Evolutionary conservation across 1,140 invertebrate genomes (phyloP).

Genomic region (Palaemon carinicauda): DNA sequence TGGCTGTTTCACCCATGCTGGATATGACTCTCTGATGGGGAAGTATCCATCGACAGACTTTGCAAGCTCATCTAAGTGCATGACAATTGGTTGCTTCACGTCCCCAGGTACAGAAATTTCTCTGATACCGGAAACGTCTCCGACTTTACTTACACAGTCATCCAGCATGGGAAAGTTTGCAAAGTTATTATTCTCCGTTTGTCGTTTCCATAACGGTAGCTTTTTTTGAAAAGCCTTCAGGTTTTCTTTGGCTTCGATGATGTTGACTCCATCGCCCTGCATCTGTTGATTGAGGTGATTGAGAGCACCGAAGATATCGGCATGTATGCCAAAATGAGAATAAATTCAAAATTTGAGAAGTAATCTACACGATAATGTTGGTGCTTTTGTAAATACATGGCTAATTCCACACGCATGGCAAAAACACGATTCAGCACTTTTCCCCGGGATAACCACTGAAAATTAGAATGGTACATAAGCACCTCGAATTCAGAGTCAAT

Average conservation of each 20-base stretch:
- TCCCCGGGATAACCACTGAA: constrained; percentile 29
- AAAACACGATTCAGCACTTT: too few species aligned
- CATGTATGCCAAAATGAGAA: constrained; percentile 49
- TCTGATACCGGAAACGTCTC: constrained; percentile 41
- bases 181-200: too few species aligned
- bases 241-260: too few species aligned
- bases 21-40: background rate
- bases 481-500: constrained; percentile 40
- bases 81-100: constrained; percentile 38
- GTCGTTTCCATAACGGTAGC: too few species aligned
- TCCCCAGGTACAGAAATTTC: too few species aligned
- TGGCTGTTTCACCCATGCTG: too few species aligned
- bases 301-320: constrained; percentile 33
- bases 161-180: too few species aligned
- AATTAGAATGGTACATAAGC: constrained; percentile 32
- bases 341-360: constrained; percentile 47
- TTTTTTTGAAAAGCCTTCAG: too few species aligned
- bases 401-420: constrained; percentile 27
- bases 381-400: background rate
- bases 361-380: background rate
- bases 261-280: too few species aligned
- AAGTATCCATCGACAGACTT: constrained; percentile 12
- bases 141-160: too few species aligned
- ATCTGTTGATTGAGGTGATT: too few species aligned
- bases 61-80: too few species aligned